Evolutionary conservation across 2,113 vertebrate genomes (phyloP).

Genomic region (Phalacrocorax carbo): DNA sequence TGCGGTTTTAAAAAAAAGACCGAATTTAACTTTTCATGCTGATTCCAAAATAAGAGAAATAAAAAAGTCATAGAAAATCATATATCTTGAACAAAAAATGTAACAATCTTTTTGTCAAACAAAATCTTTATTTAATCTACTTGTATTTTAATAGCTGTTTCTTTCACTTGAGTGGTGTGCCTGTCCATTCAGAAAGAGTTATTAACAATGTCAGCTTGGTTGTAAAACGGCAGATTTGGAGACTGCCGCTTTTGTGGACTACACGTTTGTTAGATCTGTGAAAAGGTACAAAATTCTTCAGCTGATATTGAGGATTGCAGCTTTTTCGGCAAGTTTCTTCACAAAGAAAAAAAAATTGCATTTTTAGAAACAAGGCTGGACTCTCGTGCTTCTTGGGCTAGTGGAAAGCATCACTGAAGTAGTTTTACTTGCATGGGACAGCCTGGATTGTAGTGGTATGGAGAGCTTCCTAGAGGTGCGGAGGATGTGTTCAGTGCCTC

Average conservation of each 20-base stretch:
- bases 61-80: background rate
- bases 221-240: constrained; percentile 19
- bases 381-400: background rate
- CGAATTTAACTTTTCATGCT: background rate
- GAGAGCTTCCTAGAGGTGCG: background rate
- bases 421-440: background rate
- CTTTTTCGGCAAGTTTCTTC: background rate
- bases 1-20: background rate
- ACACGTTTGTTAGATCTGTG: constrained; percentile 35
- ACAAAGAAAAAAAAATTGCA: background rate
- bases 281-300: constrained; percentile 7
- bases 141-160: constrained; percentile 28
- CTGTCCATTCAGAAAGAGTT: constrained; percentile 4
- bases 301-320: background rate
- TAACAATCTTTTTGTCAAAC: background rate
- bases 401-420: background rate
- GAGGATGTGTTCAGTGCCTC: background rate
- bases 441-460: background rate
- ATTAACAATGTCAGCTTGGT: constrained; percentile 31
- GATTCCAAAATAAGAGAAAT: background rate
- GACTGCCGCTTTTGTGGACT: constrained; percentile 6
- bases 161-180: background rate
- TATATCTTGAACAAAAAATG: background rate
- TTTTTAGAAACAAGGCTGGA: background rate
- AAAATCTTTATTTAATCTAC: background rate